These are phyloP conservation scores for Podocnemis expansa DNA, from an alignment of 2,113 vertebrate species.

Conservation along the genomic window DNA sequence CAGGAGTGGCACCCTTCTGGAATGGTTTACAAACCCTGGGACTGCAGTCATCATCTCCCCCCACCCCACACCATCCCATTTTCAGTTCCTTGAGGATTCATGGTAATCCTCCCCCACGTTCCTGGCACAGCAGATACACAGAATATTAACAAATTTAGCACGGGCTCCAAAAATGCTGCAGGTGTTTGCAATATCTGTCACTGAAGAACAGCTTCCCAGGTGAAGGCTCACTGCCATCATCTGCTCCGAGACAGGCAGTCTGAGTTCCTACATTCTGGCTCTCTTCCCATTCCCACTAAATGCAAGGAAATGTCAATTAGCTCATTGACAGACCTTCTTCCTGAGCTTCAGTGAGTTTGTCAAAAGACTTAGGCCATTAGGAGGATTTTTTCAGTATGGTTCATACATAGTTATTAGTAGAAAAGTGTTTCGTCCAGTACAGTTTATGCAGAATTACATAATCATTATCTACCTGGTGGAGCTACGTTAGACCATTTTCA, in stretches of 20 bases:
- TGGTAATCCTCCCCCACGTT: not conserved
- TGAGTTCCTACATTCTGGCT: not conserved
- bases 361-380: not conserved
- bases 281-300: not conserved
- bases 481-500: not conserved
- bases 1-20: not conserved
- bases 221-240: not conserved
- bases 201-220: not conserved
- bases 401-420: not conserved
- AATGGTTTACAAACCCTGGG: not conserved
- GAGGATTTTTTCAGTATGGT: accelerated
- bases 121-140: not conserved
- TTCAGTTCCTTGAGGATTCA: not conserved
- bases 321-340: no score
- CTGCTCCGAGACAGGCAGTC: not conserved
- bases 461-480: not conserved
- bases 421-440: not conserved
- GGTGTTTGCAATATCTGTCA: not conserved
- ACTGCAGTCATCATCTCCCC: not conserved
- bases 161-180: not conserved
- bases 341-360: not conserved
- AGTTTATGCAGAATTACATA: not conserved
- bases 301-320: not conserved
- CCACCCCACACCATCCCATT: no score
- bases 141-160: not conserved